Base-by-base conservation (phyloP, 2,888 invertebrate genomes). In the Leistus spinibarbis region DNA sequence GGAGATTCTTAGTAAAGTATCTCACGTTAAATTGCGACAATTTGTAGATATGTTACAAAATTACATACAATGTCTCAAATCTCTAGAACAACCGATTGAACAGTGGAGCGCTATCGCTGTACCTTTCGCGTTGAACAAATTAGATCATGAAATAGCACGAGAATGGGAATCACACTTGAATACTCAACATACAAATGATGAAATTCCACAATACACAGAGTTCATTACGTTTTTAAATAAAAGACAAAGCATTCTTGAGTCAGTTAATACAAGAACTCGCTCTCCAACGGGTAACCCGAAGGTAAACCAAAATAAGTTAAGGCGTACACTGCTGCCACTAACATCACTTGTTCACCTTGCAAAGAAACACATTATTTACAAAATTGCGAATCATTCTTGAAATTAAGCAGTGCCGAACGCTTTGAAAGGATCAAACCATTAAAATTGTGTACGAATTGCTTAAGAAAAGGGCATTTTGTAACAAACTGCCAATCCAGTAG, bases 381-480 rank as follows among this genome's bases (percentile, higher is more conserved):
- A 13, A 16, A 56, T 22, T 7, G 68, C 23, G 22, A 17, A 16
- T 16, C 40, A n/a, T 67, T 67, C 24, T 5, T 67, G 17, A 67
- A 24, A 67, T 16, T 27, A 9, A 7, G 53, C 7, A 53, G 13
- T 16, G 17, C 3, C 17, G 16, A 24, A 16, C 27, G 67, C 7
- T n/a, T 67, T 7, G 10, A 16, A 16, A 19, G n/a, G 27, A 54
- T 40, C 13, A 67, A 67, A 40, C 19, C n/a, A 56, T 23, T 56
- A n/a, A 54, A 68, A 16, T 22, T 68, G 17, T 68, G 54, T 20
- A 10, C 54, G n/a, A 68, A 68, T 20, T 68, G 68, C 20, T 68
- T 68, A 56, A 54, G 53, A 19, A 20, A 27, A 17, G 56, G 56
- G 3, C 68, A 68, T 56, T n/a, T n/a, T n/a, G n/a, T n/a, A n/a